Conservation (phyloP, 2,888 invertebrate species). For the Drosophila picticornis region DNA sequence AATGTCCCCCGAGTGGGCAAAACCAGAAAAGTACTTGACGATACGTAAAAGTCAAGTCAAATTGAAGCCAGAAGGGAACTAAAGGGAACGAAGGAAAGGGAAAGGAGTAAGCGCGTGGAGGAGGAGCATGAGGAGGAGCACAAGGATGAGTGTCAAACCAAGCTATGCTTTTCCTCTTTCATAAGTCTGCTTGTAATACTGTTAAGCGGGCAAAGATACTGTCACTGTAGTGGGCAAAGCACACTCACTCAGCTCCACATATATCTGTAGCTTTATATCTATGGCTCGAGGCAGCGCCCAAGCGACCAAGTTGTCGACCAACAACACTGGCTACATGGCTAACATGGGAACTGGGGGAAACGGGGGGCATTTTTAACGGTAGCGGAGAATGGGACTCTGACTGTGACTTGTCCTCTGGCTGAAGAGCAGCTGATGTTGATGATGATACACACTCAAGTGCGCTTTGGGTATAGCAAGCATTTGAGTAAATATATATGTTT, state of each 20-base stretch:
- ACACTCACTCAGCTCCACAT: constrained; percentile 45
- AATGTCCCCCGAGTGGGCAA: constrained; percentile 83
- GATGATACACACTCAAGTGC: constrained; percentile 81
- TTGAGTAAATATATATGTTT: constrained; percentile 71
- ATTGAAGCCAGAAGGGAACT: constrained; percentile 58
- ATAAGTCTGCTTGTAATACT: constrained; percentile 83
- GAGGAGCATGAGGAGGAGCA: background rate
- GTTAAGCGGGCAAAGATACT: constrained; percentile 82
- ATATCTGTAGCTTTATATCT: constrained; percentile 71
- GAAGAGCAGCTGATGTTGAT: constrained; percentile 81
- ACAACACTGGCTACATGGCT: background rate
- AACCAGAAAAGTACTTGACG: constrained; percentile 83
- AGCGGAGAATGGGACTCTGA: constrained; percentile 27
- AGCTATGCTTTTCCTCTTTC: constrained; percentile 45
- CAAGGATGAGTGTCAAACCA: constrained; percentile 9
- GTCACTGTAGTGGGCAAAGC: constrained; percentile 72
- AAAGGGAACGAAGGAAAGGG: constrained; percentile 6
- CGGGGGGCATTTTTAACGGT: constrained; percentile 42
- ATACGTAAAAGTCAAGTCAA: constrained; percentile 84
- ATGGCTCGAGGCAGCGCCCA: constrained; percentile 57
- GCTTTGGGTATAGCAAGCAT: constrained; percentile 75
- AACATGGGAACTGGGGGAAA: background rate
- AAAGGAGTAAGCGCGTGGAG: background rate
- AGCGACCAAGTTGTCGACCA: constrained; percentile 28
- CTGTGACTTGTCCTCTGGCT: constrained; percentile 54